Base-by-base conservation (phyloP, 2,888 invertebrate species). In the Mimachlamys varia region DNA sequence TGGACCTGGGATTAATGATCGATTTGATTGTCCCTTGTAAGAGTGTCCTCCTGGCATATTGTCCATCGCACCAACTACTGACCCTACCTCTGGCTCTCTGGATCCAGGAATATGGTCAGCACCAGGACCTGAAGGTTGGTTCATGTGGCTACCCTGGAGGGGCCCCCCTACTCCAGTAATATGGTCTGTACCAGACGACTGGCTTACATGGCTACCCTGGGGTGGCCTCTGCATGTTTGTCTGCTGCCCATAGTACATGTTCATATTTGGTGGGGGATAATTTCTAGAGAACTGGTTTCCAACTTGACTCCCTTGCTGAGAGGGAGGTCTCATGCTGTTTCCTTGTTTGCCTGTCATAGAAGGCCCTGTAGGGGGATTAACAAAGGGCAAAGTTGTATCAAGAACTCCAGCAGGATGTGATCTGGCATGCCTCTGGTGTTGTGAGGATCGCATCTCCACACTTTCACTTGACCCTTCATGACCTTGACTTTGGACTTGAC, bases 341-440 rank as follows among this genome's bases (percentile, higher is more conserved):
- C 76, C 33, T 76, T 76, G 92, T 17, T 91, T 90, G 27, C 89
- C 91, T 33, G 90, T 89, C 44, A 91, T 50, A 17, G n/a, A 87
- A 0, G 90, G 44, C 17, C 91, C 92, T 58, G 92, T 91, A 58
- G 90, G 90, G 76, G 91, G 87, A 55, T 91, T 91, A 58, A 90
- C 62, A 49, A 88, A 90, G 37, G 92, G 76, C 49, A 89, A 89
- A 38, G 87, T 89, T n/a, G 88, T 55, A 13, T 62, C 87, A n/a
- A 62, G 55, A 87, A 89, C 90, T 89, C 92, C 58, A 89, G 90
- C 55, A 90, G 90, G 22, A 49, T 88, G 89, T 37, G 89, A 89
- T 19, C 49, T 38, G 53, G 55, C 89, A 37, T 88, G 88, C 15
- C 89, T 89, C 33, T 88, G 88, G 22, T 88, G 88, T 38, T 90